phyloP scores from a whole-genome alignment of 1,140 invertebrate species.

The Drosophila obscura region DNA sequence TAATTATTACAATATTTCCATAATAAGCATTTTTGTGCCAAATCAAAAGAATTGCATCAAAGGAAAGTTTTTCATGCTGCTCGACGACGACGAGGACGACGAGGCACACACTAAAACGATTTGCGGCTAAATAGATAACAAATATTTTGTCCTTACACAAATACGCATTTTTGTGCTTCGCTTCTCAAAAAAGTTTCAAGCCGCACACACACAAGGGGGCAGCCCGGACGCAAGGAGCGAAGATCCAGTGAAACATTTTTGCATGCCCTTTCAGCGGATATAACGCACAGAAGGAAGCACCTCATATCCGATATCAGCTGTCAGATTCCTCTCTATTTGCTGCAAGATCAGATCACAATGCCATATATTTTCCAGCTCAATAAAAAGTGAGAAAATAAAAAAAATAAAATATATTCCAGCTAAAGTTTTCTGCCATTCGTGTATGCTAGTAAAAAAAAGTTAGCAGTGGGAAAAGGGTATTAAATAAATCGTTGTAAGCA shows the following conservation, averaged over 20 bases:
- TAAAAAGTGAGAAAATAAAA: no score
- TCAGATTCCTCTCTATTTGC: no score
- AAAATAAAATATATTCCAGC: no score
- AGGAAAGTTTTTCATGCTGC: constrained; percentile 9
- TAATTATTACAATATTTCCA: not conserved
- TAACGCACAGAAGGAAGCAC: no score
- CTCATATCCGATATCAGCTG: no score
- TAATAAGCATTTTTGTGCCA: not conserved
- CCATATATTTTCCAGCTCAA: no score
- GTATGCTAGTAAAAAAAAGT: no score
- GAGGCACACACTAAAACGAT: constrained; percentile 27
- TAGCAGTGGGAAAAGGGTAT: no score
- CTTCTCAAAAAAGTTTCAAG: constrained; percentile 29
- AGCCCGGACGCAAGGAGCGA: not conserved
- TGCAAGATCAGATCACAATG: no score
- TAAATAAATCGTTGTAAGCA: not conserved
- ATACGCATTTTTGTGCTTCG: constrained; percentile 22
- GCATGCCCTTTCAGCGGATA: no score
- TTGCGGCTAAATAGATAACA: constrained; percentile 38
- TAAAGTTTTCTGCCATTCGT: no score
- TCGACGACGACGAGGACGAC: no score
- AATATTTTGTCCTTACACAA: constrained; percentile 24
- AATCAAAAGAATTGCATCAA: constrained; percentile 31
- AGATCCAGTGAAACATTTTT: constrained; percentile 1
- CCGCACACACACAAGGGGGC: constrained; percentile 1